Percentiles rank a stretch among this genome's conserved stretches.
These are phyloP conservation scores for Pachydiplax longipennis DNA, from an alignment of 2,888 invertebrate species.

Conservation along the genomic window DNA sequence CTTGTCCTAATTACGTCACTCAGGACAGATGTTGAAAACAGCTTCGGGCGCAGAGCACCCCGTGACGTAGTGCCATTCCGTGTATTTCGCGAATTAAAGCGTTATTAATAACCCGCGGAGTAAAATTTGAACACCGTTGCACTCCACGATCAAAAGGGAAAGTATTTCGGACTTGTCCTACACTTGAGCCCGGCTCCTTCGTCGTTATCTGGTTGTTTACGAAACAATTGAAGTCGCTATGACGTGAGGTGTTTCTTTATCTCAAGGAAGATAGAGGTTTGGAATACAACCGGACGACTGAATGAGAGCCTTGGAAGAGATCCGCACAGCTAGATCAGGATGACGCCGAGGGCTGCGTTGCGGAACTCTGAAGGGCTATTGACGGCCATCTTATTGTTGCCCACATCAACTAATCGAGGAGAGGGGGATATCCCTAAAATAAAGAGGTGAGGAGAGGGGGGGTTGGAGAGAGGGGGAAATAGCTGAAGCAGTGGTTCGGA, in stretches of 20 bases:
- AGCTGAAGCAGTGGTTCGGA: neutral
- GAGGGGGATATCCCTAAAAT: neutral
- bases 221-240: neutral
- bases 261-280: neutral
- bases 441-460: neutral
- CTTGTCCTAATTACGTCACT: too few relatives aligned
- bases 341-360: neutral
- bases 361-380: neutral
- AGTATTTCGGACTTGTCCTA: neutral
- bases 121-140: neutral
- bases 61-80: too few relatives aligned
- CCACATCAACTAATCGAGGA: neutral
- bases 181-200: neutral
- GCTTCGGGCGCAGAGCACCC: too few relatives aligned
- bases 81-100: neutral
- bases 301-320: neutral
- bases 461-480: neutral
- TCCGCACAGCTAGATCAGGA: neutral
- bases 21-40: too few relatives aligned
- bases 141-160: neutral
- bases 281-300: neutral
- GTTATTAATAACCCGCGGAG: neutral
- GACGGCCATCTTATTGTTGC: neutral
- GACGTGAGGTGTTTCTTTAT: neutral
- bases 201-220: neutral